Conservation (phyloP, 2,888 invertebrate species). For the Patella ulyssiponensis region DNA sequence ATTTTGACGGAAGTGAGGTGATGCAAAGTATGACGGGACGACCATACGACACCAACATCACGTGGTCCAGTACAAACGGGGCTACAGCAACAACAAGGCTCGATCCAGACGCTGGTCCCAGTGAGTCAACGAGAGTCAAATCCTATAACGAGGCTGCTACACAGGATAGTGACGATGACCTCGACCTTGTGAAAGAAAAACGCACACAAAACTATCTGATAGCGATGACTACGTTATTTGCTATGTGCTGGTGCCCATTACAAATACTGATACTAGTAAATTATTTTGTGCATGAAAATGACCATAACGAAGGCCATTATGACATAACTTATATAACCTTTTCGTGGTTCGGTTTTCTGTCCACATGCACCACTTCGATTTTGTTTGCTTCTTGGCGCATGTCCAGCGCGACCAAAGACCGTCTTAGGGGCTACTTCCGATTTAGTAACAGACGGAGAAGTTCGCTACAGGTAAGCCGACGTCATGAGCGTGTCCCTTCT, state of each 20-base stretch:
- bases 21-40: conserved; percentile 26
- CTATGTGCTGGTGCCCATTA: conserved; percentile 80
- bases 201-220: conserved; percentile 80
- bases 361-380: conserved; percentile 79
- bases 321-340: conserved; percentile 81
- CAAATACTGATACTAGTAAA: conserved; percentile 78
- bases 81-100: background rate
- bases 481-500: background rate
- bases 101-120: conserved; percentile 12
- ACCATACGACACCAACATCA: conserved; percentile 39
- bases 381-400: conserved; percentile 80
- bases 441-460: conserved; percentile 59
- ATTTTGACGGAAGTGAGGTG: conserved; percentile 41
- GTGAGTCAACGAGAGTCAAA: conserved; percentile 19
- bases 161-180: conserved; percentile 62
- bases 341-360: conserved; percentile 81
- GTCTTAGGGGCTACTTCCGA: conserved; percentile 65
- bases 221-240: conserved; percentile 79
- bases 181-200: conserved; percentile 76
- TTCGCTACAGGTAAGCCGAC: conserved; percentile 33
- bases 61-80: conserved; percentile 37
- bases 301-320: conserved; percentile 80
- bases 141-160: conserved; percentile 45
- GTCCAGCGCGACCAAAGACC: conserved; percentile 64
- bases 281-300: conserved; percentile 79